These are phyloP conservation scores for Drosophila tripunctata DNA, from an alignment of 2,888 invertebrate species.

Conservation along the genomic window DNA sequence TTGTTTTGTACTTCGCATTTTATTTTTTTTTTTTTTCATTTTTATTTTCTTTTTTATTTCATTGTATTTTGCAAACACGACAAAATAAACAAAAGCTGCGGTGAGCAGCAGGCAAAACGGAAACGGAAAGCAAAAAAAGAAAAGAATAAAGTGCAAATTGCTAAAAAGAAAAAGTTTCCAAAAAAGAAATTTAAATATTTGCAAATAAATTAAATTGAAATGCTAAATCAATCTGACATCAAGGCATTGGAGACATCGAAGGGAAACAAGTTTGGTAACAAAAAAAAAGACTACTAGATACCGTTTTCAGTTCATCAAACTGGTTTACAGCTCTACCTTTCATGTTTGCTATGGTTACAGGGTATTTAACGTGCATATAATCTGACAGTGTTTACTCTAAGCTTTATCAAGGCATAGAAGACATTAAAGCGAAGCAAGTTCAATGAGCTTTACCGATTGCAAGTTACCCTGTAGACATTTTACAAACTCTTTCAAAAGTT, in stretches of 20 bases:
- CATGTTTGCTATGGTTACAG: neutral
- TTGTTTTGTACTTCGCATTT: constrained; percentile 36
- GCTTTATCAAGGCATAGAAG: neutral
- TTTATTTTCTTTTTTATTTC: constrained; percentile 1
- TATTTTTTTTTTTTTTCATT: neutral
- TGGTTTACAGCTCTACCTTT: too few species aligned
- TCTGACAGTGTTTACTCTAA: neutral
- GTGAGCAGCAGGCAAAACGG: constrained; percentile 12
- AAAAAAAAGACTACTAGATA: neutral
- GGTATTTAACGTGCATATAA: neutral
- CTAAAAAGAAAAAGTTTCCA: constrained; percentile 10
- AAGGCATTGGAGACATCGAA: neutral
- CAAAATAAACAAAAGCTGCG: constrained; percentile 25
- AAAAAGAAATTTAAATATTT: constrained; percentile 29
- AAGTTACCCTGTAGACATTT: neutral
- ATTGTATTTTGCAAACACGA: constrained; percentile 12
- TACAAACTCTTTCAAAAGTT: neutral
- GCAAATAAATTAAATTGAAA: constrained; percentile 31
- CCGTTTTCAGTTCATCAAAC: neutral
- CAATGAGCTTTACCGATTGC: neutral
- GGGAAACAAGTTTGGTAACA: neutral
- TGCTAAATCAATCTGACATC: constrained; percentile 21
- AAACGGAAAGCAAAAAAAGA: neutral
- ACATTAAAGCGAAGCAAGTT: neutral
- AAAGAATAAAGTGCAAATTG: constrained; percentile 17